phyloP scores from a whole-genome alignment of 2,113 vertebrate species.

The Catharus bicknelli region DNA sequence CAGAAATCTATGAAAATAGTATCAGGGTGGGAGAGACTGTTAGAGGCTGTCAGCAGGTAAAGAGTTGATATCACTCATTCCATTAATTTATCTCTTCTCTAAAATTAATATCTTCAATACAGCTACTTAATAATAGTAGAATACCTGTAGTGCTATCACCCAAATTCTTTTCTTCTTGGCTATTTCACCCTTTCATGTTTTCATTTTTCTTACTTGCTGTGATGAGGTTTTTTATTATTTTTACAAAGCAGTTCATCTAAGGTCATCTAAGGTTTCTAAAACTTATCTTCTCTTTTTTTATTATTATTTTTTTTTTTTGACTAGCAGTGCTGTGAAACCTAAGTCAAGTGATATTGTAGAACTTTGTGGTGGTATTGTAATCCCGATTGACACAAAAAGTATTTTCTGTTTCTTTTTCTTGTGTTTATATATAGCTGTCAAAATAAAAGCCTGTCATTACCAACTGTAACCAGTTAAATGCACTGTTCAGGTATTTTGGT shows the following conservation, averaged over 20 bases:
- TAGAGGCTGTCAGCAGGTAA: constrained; percentile 63
- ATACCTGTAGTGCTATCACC: background rate
- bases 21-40: constrained; percentile 10
- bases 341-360: background rate
- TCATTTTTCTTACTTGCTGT: background rate
- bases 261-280: background rate
- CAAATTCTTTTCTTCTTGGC: background rate
- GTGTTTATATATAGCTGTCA: background rate
- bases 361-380: background rate
- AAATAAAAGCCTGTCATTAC: background rate
- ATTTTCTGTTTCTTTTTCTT: background rate
- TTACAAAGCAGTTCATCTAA: background rate
- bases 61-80: background rate
- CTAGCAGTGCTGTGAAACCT: background rate
- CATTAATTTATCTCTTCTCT: background rate
- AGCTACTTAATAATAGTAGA: background rate
- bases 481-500: background rate
- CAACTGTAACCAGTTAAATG: background rate
- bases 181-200: background rate
- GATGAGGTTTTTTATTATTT: background rate
- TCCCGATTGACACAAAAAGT: background rate
- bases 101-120: background rate
- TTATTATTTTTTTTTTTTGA: background rate
- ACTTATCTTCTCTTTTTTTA: background rate
- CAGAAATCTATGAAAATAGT: constrained; percentile 14